Base-by-base conservation (phyloP, 92 coral and sea anemone species). In the Bergia sp. region DNA sequence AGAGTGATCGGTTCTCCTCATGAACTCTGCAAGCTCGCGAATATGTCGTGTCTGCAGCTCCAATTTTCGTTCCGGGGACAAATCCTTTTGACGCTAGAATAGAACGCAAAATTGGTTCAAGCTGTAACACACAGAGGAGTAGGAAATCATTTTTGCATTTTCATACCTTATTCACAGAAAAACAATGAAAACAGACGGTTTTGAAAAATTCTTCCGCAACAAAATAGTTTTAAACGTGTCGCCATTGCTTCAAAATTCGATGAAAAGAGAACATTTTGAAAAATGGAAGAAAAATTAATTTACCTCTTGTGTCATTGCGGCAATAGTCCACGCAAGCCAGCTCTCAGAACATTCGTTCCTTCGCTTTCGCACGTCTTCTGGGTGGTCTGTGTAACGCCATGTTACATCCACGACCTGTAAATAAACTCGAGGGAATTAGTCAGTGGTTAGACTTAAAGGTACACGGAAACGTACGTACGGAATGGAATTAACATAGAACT, bases 361-460 rank as follows among this genome's bases (percentile, higher is more conserved):
- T 36, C 92, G 89, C 87, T 90, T 74, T 42, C 47, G 73, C n/a
- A 90, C 92, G 37, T 90, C 92, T 20, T 78, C 41, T 20, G 86
- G 92, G 43, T 90, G 73, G 20, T 90, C 87, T 42, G 92, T 84
- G 76, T 90, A 90, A 7, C 92, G 83, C 92, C 92, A 90, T 5
- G 92, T 90, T 39, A 90, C 92, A 67, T 90, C 92, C 43, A 90
- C 87, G 2, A 90, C 87, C 92, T 90, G 73, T 1, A 47, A 11
- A 53, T 18, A 69, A 36, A 69, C 9, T 7, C 74, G 3, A 13
- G 37, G 40, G 77, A 29, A 36, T 73, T 16, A 37, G 43, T 37
- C 69, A 61, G 23, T 61, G 69, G 23, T 61, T 61, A 61, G 67
- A 16, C 29, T 29, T 29, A 29, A 29, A 42, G 45, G 45, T 42